These are phyloP conservation scores for Myotis davidii DNA, from an alignment of 2,113 vertebrate genomes.

Conservation along the genomic window DNA sequence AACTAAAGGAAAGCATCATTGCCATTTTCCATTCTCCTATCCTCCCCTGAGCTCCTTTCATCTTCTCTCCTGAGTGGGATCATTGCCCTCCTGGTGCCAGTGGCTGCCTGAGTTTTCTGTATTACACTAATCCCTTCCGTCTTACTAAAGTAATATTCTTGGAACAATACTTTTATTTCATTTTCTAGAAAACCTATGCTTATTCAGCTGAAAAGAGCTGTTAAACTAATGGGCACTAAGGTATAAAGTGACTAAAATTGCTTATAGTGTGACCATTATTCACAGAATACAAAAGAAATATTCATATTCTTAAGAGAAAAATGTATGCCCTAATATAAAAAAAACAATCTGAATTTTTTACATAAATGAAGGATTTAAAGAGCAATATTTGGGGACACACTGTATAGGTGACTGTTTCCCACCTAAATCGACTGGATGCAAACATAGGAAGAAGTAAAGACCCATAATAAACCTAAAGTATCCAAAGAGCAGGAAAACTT, in stretches of 20 bases:
- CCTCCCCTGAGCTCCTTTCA: not conserved
- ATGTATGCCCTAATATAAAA: not conserved
- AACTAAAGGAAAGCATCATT: not conserved
- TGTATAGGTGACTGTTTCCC: not conserved
- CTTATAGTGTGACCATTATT: not conserved
- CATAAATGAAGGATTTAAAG: not conserved
- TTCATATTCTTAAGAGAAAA: conserved; percentile 16
- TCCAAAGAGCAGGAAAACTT: not conserved
- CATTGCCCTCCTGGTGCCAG: not conserved
- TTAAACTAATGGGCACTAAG: not conserved
- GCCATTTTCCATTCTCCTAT: not conserved
- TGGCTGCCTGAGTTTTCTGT: not conserved
- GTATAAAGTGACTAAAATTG: not conserved
- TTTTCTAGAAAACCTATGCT: not conserved
- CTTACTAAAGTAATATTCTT: not conserved
- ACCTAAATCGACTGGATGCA: not conserved
- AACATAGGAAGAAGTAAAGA: not conserved
- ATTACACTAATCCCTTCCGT: not conserved
- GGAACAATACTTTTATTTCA: not conserved
- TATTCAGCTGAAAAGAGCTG: not conserved
- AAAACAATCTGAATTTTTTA: not conserved
- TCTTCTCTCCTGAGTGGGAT: not conserved
- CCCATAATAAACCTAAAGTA: not conserved
- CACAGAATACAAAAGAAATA: not conserved
- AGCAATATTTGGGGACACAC: not conserved